phyloP scores from a whole-genome alignment of 2,113 vertebrate genomes.

The Tamias sibiricus region DNA sequence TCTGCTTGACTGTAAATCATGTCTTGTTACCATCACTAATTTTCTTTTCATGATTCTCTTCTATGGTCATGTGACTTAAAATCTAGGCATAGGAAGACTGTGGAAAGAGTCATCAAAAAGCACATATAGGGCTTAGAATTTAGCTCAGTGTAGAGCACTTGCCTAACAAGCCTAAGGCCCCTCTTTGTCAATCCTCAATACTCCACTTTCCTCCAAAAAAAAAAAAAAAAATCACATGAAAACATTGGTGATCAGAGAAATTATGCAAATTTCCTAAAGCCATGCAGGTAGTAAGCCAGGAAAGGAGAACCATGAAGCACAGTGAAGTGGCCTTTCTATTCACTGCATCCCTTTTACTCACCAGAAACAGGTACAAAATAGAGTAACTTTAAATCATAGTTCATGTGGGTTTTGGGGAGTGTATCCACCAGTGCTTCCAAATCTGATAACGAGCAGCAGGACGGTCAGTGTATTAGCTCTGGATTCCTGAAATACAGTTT shows the following conservation, averaged over 20 bases:
- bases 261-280: not conserved
- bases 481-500: conserved; percentile 18
- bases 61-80: not conserved
- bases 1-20: not conserved
- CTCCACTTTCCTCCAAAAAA: too few species aligned
- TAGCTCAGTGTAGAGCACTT: too few species aligned
- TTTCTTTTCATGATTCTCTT: not conserved
- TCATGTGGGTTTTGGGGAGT: conserved; percentile 59
- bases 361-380: not conserved
- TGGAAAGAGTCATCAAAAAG: not conserved
- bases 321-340: not conserved
- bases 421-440: conserved; percentile 71
- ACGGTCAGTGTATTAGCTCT: not conserved
- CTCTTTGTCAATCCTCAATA: too few species aligned
- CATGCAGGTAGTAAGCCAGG: not conserved
- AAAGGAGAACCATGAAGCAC: not conserved
- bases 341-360: not conserved
- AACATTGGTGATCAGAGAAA: not conserved
- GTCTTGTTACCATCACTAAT: not conserved
- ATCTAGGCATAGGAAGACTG: not conserved
- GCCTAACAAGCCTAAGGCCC: too few species aligned
- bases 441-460: not conserved
- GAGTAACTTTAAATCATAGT: conserved; percentile 56
- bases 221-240: not conserved
- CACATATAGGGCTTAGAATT: too few species aligned